Evolutionary conservation across 2,797 vertebrate species (phyloP), one percentile per base, ranked within the genome.

Genomic region (Microcaecilia unicolor): DNA sequence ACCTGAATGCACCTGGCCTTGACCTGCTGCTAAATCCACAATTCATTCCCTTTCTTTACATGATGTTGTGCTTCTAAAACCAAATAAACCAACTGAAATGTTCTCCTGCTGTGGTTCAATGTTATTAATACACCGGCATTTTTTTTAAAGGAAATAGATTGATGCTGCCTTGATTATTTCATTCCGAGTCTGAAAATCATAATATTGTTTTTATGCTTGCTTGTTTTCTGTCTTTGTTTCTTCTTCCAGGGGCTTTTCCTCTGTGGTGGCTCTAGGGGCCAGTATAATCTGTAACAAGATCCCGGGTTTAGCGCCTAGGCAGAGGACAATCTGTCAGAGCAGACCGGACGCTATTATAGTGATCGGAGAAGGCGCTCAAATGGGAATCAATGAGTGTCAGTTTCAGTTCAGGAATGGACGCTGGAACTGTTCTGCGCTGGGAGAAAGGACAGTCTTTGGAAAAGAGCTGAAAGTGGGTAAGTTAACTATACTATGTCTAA

Each of bases 231-330:
- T 20, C 23, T 26, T 27, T 45, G 51, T 48, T 28, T 71, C 41
- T 61, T 50, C 3, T 66, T 73, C 33, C 74, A 97, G 93, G 65
- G 91, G 90, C 7, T 89, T 95, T 64, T 94, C 91, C 11, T 93
- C 93, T 14, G 94, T 98, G 77, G 89, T 96, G 31, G 93, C 94
- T 32, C 80, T 98, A 71, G 93, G 94, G 55, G 92, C 93, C 23
- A 95, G 91, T 76, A 92, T 98, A 76, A 98, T 97, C 82, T 97
- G 93, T 48, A 97, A 95, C 64, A 98, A 98, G 72, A 98, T 98
- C 72, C 94, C 94, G 7, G 94, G 94, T 23, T 70, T 98, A 52
- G 93, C 91, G 21, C 93, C 94, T 41, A 83, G 94, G 45, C 94
- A 98, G 81, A 75, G 94, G 79, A 93, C 91, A 3, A 97, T 97